These are phyloP conservation scores for Sinocyclocheilus maitianheensis DNA, from an alignment of 2,113 vertebrate species.

Conservation along the genomic window DNA sequence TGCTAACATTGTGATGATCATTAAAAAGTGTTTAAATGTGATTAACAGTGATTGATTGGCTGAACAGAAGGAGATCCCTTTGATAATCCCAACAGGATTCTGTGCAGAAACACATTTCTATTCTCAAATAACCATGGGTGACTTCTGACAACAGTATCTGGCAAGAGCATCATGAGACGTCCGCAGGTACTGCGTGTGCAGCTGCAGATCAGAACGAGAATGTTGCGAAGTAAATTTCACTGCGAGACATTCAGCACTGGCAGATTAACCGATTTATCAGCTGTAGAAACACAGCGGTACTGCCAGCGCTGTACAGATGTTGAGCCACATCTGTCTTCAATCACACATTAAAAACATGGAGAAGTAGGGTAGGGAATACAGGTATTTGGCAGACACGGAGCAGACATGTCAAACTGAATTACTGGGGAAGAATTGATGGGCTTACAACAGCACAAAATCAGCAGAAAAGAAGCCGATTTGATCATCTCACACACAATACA, in stretches of 20 bases:
- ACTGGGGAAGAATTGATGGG: constrained; percentile 5
- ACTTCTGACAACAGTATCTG: constrained; percentile 21
- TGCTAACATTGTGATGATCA: neutral
- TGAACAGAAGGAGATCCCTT: neutral
- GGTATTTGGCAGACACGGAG: constrained; percentile 30
- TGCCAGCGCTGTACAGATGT: constrained; percentile 29
- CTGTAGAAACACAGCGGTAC: constrained; percentile 35
- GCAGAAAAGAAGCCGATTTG: constrained; percentile 6
- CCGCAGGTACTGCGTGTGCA: neutral
- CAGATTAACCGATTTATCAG: constrained; percentile 38
- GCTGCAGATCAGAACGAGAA: constrained; percentile 11
- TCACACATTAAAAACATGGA: constrained; percentile 33
- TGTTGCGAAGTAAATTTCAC: neutral
- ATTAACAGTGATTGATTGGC: neutral
- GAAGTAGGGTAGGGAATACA: constrained; percentile 32
- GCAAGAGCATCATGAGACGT: neutral
- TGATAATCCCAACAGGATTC: constrained; percentile 24
- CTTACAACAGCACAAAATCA: constrained; percentile 13
- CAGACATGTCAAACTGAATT: constrained; percentile 30
- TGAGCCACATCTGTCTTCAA: constrained; percentile 41
- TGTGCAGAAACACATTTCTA: neutral
- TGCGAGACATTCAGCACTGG: neutral
- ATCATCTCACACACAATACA: neutral
- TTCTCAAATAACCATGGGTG: neutral
- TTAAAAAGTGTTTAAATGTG: neutral